A percentile compares a stretch with the other conserved stretches of the same genome.
Evolutionary conservation across 1,140 invertebrate species (phyloP).

Genomic region (Caenorhabditis latens): DNA sequence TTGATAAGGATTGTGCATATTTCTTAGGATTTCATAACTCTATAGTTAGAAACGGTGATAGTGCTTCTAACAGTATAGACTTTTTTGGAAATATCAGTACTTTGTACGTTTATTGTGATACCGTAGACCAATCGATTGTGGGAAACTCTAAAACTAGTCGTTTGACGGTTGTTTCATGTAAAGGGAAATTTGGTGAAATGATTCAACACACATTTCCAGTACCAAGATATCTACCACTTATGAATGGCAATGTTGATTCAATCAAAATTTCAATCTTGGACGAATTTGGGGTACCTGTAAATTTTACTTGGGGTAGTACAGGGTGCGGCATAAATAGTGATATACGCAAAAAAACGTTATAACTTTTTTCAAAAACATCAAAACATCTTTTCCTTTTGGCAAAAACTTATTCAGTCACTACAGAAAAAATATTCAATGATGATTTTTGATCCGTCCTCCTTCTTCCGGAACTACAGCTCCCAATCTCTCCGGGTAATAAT

Average conservation of each 20-base stretch:
- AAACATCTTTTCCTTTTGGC: too few relatives aligned
- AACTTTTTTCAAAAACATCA: too few relatives aligned
- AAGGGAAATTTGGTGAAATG: background rate
- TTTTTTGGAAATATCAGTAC: constrained; percentile 2
- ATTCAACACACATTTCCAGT: background rate
- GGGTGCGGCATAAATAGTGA: too few relatives aligned
- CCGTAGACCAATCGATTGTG: background rate
- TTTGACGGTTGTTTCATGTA: background rate
- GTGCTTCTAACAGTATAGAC: background rate
- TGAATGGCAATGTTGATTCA: background rate
- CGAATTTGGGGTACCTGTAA: background rate
- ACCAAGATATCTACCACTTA: background rate
- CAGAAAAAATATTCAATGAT: too few relatives aligned
- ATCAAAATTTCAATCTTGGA: background rate
- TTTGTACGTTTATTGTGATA: background rate
- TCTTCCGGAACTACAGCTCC: too few relatives aligned
- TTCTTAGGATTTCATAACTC: background rate
- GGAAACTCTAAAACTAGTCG: background rate
- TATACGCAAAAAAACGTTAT: too few relatives aligned
- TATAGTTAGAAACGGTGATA: background rate
- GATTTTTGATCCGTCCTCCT: too few relatives aligned
- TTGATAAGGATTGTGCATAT: background rate
- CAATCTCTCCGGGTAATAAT: too few relatives aligned
- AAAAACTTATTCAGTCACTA: too few relatives aligned
- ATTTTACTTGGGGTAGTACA: background rate